Evolutionary conservation across 2,888 invertebrate genomes (phyloP).

Genomic region (Nymphalis urticae): DNA sequence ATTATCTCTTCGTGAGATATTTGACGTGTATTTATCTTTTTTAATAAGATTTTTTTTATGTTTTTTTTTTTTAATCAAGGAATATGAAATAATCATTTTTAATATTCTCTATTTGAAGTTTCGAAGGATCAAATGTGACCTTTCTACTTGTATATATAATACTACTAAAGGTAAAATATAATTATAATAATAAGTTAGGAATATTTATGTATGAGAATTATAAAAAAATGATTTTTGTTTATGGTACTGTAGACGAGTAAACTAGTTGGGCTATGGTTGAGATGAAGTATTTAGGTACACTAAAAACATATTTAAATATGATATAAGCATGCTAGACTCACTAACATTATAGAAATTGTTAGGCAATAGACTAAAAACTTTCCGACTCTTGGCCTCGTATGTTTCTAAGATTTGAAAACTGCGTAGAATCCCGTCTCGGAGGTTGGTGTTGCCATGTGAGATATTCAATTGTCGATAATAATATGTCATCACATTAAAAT

Average conservation of each 20-base stretch:
- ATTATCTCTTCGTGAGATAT: too few species aligned
- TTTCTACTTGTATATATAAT: too few species aligned
- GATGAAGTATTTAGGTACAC: constrained; percentile 58
- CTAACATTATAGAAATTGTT: constrained; percentile 63
- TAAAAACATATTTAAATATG: constrained; percentile 51
- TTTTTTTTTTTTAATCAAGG: too few species aligned
- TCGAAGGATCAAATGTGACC: too few species aligned
- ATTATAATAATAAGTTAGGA: too few species aligned
- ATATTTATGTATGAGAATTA: neutral
- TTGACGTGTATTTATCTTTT: too few species aligned
- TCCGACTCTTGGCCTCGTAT: constrained; percentile 38
- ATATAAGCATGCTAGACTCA: constrained; percentile 74
- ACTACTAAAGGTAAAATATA: too few species aligned
- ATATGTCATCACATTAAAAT: constrained; percentile 13
- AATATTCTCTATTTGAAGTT: too few species aligned
- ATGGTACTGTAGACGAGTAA: constrained; percentile 51
- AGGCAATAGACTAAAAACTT: constrained; percentile 41
- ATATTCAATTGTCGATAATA: constrained; percentile 20
- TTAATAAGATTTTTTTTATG: too few species aligned
- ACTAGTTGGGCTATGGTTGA: constrained; percentile 73
- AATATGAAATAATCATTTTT: too few species aligned
- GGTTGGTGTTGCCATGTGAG: constrained; percentile 62
- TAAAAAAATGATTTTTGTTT: constrained; percentile 46
- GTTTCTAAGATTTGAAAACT: constrained; percentile 43
- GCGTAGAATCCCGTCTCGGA: constrained; percentile 56